Evolutionary conservation across 1,140 invertebrate species (phyloP).

Genomic region (Brachionus rotundiformis): DNA sequence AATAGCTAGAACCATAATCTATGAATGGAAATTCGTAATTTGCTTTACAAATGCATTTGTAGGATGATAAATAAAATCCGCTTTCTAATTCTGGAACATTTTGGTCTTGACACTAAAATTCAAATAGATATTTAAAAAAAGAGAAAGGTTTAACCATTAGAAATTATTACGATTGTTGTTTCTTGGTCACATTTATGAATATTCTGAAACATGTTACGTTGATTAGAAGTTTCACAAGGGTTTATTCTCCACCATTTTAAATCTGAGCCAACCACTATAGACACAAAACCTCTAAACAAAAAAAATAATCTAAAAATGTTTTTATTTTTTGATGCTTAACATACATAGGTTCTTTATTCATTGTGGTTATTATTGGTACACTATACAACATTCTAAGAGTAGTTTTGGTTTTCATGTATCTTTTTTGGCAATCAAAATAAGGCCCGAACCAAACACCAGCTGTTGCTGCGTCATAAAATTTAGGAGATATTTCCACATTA

Average conservation of each 20-base stretch:
- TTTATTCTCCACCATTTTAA: conserved; percentile 51
- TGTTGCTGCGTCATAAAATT: conserved; percentile 43
- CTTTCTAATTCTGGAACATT: conserved; percentile 47
- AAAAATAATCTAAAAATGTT: neutral
- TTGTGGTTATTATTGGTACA: conserved; percentile 38
- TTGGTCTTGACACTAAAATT: conserved; percentile 33
- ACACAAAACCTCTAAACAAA: conserved; percentile 47
- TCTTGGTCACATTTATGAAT: conserved; percentile 50
- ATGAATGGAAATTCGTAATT: conserved; percentile 51
- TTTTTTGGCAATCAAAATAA: conserved; percentile 42
- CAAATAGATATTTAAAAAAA: neutral
- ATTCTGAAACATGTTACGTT: conserved; percentile 40
- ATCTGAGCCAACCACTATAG: conserved; percentile 45
- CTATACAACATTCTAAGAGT: conserved; percentile 20
- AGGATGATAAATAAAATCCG: conserved; percentile 44
- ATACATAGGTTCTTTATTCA: conserved; percentile 14
- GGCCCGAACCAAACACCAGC: conserved; percentile 50
- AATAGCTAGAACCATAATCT: conserved; percentile 51
- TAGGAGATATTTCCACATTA: conserved; percentile 40
- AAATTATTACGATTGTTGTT: conserved; percentile 46
- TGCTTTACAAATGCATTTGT: conserved; percentile 35
- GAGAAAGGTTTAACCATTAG: neutral
- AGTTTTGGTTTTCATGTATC: conserved; percentile 35
- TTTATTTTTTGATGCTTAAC: neutral
- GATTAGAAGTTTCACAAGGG: conserved; percentile 42